These are phyloP conservation scores for Acleris emargana DNA, from an alignment of 2,888 invertebrate genomes.

Conservation along the genomic window DNA sequence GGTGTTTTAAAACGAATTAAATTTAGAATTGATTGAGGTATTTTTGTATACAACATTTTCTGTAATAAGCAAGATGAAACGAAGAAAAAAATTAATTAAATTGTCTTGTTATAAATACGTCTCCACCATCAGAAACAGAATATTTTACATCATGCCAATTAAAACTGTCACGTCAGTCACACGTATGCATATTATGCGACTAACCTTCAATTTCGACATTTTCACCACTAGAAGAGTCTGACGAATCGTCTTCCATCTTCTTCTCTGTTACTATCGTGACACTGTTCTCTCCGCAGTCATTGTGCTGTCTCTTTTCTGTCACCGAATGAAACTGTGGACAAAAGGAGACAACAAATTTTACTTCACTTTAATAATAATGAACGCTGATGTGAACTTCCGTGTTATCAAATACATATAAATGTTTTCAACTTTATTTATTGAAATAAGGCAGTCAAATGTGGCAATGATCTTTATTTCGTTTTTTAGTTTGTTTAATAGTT, in stretches of 20 bases:
- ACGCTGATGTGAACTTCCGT: not conserved
- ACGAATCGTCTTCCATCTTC: constrained; percentile 77
- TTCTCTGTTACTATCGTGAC: constrained; percentile 75
- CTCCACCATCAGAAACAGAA: not conserved
- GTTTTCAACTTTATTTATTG: too few species aligned
- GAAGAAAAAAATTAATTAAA: too few species aligned
- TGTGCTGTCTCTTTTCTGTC: constrained; percentile 72
- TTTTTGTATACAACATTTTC: too few species aligned
- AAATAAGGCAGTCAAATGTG: too few species aligned
- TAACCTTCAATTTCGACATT: constrained; percentile 78
- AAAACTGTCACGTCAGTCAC: not conserved
- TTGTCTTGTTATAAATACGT: not conserved
- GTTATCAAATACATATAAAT: not conserved
- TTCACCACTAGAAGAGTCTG: constrained; percentile 73
- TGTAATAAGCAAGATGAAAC: not conserved
- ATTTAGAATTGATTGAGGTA: not conserved
- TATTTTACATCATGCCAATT: not conserved
- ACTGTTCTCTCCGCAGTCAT: constrained; percentile 74
- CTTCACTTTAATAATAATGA: not conserved
- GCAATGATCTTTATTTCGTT: not conserved
- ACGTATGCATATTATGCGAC: constrained; percentile 43
- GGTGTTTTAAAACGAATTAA: not conserved
- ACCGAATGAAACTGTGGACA: constrained; percentile 75
- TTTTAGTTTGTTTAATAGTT: not conserved
- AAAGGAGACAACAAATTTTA: constrained; percentile 32